phyloP scores from a whole-genome alignment of 2,797 vertebrate species.

The Bovichtus variegatus region DNA sequence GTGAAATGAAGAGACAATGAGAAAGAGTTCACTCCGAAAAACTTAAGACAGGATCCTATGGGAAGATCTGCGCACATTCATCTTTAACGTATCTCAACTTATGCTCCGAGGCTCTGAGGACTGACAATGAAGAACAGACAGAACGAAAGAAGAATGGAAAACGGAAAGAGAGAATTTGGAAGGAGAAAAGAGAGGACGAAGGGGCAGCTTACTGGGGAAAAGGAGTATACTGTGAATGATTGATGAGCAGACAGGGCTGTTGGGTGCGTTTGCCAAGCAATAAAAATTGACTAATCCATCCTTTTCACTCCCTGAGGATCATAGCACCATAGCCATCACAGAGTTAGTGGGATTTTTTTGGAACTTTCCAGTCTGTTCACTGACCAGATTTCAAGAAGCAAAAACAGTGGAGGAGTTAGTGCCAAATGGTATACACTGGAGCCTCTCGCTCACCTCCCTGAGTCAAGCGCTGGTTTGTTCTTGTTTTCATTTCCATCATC shows the following conservation, averaged over 20 bases:
- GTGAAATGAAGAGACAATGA: conserved; percentile 50
- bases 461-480: conserved; percentile 22
- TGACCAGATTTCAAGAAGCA: conserved; percentile 66
- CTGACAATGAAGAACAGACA: conserved; percentile 69
- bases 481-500: conserved; percentile 38
- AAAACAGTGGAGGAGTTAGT: conserved; percentile 45
- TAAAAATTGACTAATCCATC: conserved; percentile 84
- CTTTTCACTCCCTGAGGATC: conserved; percentile 71
- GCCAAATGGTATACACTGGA: conserved; percentile 55
- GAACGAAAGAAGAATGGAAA: conserved; percentile 58
- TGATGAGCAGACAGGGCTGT: conserved; percentile 84
- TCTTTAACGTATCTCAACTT: conserved; percentile 82
- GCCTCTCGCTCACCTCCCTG: conserved; percentile 45
- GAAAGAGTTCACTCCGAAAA: conserved; percentile 61
- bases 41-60: conserved; percentile 64
- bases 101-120: conserved; percentile 64
- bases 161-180: conserved; percentile 65
- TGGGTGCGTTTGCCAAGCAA: conserved; percentile 79
- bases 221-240: conserved; percentile 85
- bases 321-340: conserved; percentile 56
- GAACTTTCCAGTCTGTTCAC: conserved; percentile 62
- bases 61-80: conserved; percentile 74
- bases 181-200: conserved; percentile 63
- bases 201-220: conserved; percentile 79
- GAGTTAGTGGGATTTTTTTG: conserved; percentile 50